Base-by-base conservation (phyloP, 1,140 invertebrate species). In the Macrobrachium nipponense region DNA sequence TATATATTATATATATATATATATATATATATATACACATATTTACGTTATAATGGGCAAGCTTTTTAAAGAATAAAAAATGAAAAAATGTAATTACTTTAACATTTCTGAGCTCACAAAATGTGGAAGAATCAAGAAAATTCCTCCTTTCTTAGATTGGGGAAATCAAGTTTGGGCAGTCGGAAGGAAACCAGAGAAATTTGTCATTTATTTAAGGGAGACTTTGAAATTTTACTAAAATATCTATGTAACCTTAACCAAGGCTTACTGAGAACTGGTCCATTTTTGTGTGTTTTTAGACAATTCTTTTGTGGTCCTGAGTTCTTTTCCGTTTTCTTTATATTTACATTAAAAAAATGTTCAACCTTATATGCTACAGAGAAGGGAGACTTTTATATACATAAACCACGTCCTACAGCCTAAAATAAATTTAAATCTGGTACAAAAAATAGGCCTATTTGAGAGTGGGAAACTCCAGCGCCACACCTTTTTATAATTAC, bases 371-470 rank as follows among this genome's bases (percentile, higher is more conserved):
- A 60, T 43, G 68, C 75, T 75, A 51, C 15, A 58, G n/a, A 18
- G 75, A 60, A 58, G 80, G 66, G 72, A 82, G 68, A 80, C 61
- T 80, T 68, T 75, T 75, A 51, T 82, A 60, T 75, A 18, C 75
- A 82, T 82, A 82, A 82, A 82, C 80, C 80, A 82, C 80, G 61
- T 82, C 80, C 80, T 82, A 82, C 80, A 36, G 80, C 72, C 73
- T 82, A 82, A 82, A 75, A 82, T 44, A 82, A 12, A 51, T 51
- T 82, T 70, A 72, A 60, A 23, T 82, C 80, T 82, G 68, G 68
- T 82, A 82, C 80, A 82, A 75, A 73, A 82, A 82, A 82, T 60
- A 75, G 61, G 15, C 44, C 60, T 73, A 82, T 58, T 82, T 68
- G 61, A 82, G 60, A 82, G 70, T 82, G 73, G 59, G 73, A 70